phyloP scores from a whole-genome alignment of 2,113 vertebrate species.

The Pseudorhombus dupliciocellatus region DNA sequence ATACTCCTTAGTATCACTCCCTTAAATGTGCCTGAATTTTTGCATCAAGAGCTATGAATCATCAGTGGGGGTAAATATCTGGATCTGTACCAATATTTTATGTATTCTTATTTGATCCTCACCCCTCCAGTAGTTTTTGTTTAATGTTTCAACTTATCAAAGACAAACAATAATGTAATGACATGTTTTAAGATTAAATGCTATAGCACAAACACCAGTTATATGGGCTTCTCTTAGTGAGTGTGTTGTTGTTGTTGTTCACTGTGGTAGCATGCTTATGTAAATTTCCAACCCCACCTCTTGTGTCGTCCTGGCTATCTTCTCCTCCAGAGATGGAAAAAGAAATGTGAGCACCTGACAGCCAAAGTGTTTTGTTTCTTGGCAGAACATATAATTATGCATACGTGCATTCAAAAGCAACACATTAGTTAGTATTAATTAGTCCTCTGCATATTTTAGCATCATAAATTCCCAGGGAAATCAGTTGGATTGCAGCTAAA shows the following conservation, averaged over 20 bases:
- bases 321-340: conserved; percentile 47
- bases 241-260: not conserved
- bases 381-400: conserved; percentile 77
- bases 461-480: conserved; percentile 68
- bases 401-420: conserved; percentile 75
- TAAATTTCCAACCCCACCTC: conserved; percentile 40
- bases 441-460: conserved; percentile 78
- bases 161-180: too few species aligned
- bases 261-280: conserved; percentile 8
- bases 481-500: conserved; percentile 72
- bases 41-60: too few species aligned
- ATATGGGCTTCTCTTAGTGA: too few species aligned
- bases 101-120: too few species aligned
- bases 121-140: too few species aligned
- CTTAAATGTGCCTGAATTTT: too few species aligned
- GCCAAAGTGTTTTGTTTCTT: conserved; percentile 72
- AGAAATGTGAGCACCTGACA: conserved; percentile 71
- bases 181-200: too few species aligned
- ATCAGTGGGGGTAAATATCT: too few species aligned
- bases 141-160: too few species aligned
- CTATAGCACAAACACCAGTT: not conserved
- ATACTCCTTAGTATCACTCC: too few species aligned
- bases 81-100: too few species aligned
- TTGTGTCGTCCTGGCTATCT: conserved; percentile 50
- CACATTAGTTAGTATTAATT: conserved; percentile 80